phyloP scores from a whole-genome alignment of 2,113 vertebrate species.

The Cyanoliseus patagonus region DNA sequence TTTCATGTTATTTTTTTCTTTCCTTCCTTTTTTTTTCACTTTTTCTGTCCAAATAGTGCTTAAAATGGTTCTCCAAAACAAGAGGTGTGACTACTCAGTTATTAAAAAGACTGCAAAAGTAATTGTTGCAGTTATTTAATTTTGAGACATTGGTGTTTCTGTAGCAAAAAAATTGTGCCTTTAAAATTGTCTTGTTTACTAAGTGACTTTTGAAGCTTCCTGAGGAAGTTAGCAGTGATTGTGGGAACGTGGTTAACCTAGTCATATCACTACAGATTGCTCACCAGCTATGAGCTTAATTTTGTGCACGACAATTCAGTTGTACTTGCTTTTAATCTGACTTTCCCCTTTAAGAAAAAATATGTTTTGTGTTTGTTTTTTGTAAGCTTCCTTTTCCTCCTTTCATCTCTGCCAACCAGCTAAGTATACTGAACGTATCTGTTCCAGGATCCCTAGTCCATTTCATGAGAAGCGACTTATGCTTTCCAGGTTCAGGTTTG shows the following conservation, averaged over 20 bases:
- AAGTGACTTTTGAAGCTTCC: neutral
- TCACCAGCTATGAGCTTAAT: neutral
- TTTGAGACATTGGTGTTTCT: neutral
- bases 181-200: neutral
- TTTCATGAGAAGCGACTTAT: neutral
- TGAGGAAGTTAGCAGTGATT: neutral
- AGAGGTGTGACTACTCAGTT: neutral
- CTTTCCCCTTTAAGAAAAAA: neutral
- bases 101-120: neutral
- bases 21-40: neutral
- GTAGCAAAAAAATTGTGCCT: neutral
- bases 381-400: neutral
- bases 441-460: neutral
- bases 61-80: neutral
- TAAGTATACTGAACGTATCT: neutral
- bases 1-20: neutral
- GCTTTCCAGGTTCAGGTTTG: neutral
- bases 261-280: neutral
- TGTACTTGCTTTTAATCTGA: neutral
- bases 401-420: neutral
- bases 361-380: neutral
- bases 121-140: neutral
- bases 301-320: neutral
- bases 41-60: neutral
- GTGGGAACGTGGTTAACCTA: neutral